These are phyloP conservation scores for Phoenicopterus ruber DNA, from an alignment of 2,113 vertebrate genomes.

Conservation along the genomic window DNA sequence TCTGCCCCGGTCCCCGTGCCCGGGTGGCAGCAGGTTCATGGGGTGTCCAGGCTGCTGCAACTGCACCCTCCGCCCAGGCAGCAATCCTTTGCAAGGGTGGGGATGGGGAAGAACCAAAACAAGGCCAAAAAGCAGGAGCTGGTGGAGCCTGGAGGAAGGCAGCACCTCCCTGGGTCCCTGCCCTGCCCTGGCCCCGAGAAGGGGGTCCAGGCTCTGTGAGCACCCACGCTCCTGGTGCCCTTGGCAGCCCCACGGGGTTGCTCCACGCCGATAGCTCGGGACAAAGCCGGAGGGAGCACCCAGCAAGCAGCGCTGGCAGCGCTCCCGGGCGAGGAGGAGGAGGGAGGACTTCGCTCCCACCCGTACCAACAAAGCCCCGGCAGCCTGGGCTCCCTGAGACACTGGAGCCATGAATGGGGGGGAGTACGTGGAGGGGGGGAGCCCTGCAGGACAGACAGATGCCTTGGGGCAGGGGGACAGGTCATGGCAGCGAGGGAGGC, in stretches of 20 bases:
- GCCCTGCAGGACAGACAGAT: not conserved
- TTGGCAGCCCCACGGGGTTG: not conserved
- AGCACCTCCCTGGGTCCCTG: not conserved
- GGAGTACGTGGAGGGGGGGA: not conserved
- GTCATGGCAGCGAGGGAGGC: rapidly evolving
- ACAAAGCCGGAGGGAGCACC: constrained; percentile 36
- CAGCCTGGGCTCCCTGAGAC: not conserved
- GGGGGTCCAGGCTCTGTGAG: not conserved
- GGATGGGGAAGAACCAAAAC: not conserved
- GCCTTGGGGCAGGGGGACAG: not conserved
- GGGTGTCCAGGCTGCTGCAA: not conserved
- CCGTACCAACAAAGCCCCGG: not conserved
- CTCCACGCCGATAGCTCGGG: not conserved
- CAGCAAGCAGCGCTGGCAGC: not conserved
- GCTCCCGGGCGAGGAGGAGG: not conserved
- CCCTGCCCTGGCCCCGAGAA: not conserved
- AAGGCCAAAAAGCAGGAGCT: not conserved
- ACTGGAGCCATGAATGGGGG: not conserved
- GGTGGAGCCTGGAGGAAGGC: not conserved
- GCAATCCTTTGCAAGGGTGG: not conserved
- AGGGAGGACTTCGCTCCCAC: not conserved
- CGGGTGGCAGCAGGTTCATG: not conserved
- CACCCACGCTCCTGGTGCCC: not conserved
- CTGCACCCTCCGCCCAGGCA: not conserved
- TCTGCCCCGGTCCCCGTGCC: rapidly evolving